Evolutionary conservation across 2,888 invertebrate species (phyloP).

Genomic region (Melitaea athalia): DNA sequence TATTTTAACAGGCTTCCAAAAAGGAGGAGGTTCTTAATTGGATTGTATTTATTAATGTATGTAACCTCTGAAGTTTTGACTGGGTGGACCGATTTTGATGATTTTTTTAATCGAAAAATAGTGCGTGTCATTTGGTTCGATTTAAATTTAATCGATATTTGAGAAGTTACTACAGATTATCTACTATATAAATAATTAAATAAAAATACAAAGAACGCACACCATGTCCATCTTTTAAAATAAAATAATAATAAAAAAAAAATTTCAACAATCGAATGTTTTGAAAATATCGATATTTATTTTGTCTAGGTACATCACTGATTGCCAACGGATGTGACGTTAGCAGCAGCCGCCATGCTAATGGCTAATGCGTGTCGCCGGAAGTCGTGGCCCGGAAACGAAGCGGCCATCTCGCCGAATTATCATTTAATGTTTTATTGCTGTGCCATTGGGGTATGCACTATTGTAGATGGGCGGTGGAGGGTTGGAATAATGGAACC

Average conservation of each 20-base stretch:
- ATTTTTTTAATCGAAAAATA: too few relatives aligned
- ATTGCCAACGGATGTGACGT: conserved; percentile 64
- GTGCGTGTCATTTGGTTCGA: too few relatives aligned
- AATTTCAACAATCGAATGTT: neutral
- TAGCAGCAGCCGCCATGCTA: conserved; percentile 70
- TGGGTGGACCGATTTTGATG: too few relatives aligned
- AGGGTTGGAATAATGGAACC: conserved; percentile 20
- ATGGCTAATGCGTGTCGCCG: conserved; percentile 80
- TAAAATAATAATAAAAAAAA: neutral
- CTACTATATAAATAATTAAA: too few relatives aligned
- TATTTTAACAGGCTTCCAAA: too few relatives aligned
- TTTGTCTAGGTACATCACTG: conserved; percentile 35
- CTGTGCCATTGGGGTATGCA: conserved; percentile 48
- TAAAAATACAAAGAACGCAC: neutral
- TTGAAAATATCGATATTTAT: conserved; percentile 27
- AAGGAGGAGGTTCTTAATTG: too few relatives aligned
- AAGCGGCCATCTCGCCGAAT: conserved; percentile 72
- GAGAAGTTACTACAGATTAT: too few relatives aligned
- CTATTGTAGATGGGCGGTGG: too few relatives aligned
- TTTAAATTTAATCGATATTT: too few relatives aligned
- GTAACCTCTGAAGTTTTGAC: too few relatives aligned
- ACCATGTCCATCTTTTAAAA: neutral
- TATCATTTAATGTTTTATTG: conserved; percentile 79
- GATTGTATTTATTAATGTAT: too few relatives aligned
- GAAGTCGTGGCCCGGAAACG: conserved; percentile 70